Conservation (phyloP, 1,140 invertebrate genomes). For the Calycopis cecrops region DNA sequence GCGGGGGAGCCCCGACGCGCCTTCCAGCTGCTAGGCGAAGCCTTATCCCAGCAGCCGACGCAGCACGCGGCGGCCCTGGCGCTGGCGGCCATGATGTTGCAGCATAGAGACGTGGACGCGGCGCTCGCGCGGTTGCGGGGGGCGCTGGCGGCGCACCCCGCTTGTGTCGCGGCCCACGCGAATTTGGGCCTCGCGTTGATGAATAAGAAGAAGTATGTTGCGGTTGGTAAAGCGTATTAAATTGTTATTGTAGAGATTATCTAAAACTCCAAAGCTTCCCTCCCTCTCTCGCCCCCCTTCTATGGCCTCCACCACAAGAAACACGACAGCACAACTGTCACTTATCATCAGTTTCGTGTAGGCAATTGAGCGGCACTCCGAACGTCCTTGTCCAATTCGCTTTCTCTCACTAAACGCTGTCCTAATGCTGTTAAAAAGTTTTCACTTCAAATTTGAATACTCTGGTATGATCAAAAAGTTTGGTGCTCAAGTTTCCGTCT, state of each 20-base stretch:
- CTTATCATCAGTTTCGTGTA: too few relatives aligned
- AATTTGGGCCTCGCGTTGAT: slow-evolving; percentile 57
- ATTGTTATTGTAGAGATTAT: neutral
- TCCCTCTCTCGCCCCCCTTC: too few relatives aligned
- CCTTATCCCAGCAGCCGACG: slow-evolving; percentile 50
- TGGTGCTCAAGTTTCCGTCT: too few relatives aligned
- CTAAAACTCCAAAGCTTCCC: too few relatives aligned
- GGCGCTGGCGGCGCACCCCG: slow-evolving; percentile 51
- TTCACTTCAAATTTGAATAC: too few relatives aligned
- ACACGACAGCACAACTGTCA: too few relatives aligned
- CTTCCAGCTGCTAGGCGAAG: slow-evolving; percentile 58
- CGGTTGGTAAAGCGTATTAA: slow-evolving; percentile 36
- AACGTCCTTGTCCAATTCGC: too few relatives aligned
- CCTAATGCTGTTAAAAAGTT: too few relatives aligned
- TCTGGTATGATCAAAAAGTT: too few relatives aligned
- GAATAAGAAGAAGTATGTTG: slow-evolving; percentile 61
- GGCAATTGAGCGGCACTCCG: too few relatives aligned
- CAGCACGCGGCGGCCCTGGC: slow-evolving; percentile 59
- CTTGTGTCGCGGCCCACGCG: slow-evolving; percentile 55
- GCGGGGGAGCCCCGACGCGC: slow-evolving; percentile 54
- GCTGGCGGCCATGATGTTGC: slow-evolving; percentile 61
- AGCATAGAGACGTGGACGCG: slow-evolving; percentile 56
- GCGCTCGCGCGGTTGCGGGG: slow-evolving; percentile 52
- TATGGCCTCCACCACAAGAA: too few relatives aligned
- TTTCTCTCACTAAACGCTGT: too few relatives aligned